Evolutionary conservation across 2,113 vertebrate species (phyloP).

Genomic region (Sapajus apella): DNA sequence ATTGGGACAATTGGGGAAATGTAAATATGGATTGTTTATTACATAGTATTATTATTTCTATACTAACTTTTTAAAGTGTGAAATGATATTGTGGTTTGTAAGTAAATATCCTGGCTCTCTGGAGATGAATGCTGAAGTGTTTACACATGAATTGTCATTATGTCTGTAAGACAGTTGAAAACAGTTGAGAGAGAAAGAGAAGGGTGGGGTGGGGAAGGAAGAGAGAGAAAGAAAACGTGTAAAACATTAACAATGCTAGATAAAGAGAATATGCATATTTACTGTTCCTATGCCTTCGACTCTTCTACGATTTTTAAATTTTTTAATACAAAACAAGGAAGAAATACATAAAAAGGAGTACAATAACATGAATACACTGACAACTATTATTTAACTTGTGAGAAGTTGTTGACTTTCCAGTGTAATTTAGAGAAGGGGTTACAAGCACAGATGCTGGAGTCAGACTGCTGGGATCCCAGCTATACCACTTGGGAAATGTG

Average conservation of each 20-base stretch:
- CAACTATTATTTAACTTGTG: not conserved
- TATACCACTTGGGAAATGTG: not conserved
- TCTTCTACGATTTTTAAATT: not conserved
- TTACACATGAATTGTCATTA: not conserved
- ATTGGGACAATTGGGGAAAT: not conserved
- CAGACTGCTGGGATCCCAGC: not conserved
- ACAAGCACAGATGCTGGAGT: not conserved
- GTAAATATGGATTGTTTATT: not conserved
- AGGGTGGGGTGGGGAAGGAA: too few relatives aligned
- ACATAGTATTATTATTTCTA: not conserved
- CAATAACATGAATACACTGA: not conserved
- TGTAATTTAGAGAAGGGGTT: not conserved
- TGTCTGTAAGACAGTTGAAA: not conserved
- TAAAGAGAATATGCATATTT: not conserved
- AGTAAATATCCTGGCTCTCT: not conserved
- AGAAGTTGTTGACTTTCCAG: not conserved
- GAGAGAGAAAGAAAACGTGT: not conserved
- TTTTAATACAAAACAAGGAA: not conserved
- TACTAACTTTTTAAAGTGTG: not conserved
- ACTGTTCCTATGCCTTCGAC: not conserved
- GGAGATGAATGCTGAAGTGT: not conserved
- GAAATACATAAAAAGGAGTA: not conserved
- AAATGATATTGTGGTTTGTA: not conserved
- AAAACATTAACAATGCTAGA: not conserved
- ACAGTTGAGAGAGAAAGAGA: not conserved